phyloP scores from a whole-genome alignment of 2,797 vertebrate species.

The Poeciliopsis turneri region DNA sequence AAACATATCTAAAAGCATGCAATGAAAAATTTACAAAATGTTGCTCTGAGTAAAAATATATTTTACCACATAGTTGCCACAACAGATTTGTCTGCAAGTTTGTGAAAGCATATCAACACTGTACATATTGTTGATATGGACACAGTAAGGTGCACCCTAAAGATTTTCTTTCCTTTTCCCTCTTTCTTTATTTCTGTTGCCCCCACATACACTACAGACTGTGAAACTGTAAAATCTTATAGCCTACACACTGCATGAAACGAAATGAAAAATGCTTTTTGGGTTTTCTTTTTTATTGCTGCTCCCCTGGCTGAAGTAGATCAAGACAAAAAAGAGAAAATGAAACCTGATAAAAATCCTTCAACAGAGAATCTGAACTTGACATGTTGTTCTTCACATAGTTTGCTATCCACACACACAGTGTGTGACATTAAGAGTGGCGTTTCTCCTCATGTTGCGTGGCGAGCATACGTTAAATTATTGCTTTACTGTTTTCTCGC shows the following conservation, averaged over 20 bases:
- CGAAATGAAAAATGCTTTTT: constrained; percentile 33
- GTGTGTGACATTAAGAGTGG: constrained; percentile 39
- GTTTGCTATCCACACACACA: constrained; percentile 5
- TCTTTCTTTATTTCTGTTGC: constrained; percentile 18
- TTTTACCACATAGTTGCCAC: not conserved
- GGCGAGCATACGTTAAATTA: constrained; percentile 32
- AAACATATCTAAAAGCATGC: constrained; percentile 22
- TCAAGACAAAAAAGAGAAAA: constrained; percentile 7
- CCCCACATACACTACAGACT: constrained; percentile 14
- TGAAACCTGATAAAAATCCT: constrained; percentile 2
- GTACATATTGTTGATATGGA: not conserved
- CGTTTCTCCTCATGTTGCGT: constrained; percentile 18
- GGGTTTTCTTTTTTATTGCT: not conserved
- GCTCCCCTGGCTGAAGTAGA: constrained; percentile 10
- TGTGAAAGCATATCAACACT: constrained; percentile 7
- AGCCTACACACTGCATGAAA: constrained; percentile 12
- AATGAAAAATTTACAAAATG: not conserved
- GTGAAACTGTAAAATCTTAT: constrained; percentile 30
- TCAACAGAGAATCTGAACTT: constrained; percentile 27
- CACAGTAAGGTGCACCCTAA: constrained; percentile 3
- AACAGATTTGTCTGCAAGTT: not conserved
- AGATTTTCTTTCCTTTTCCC: constrained; percentile 13
- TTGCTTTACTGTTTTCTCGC: constrained; percentile 14
- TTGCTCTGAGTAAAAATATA: not conserved
- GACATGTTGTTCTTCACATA: constrained; percentile 34